Percentiles rank a stretch among this genome's conserved stretches.
Conservation (phyloP, 2,888 invertebrate species). For the Dynastes maya region DNA sequence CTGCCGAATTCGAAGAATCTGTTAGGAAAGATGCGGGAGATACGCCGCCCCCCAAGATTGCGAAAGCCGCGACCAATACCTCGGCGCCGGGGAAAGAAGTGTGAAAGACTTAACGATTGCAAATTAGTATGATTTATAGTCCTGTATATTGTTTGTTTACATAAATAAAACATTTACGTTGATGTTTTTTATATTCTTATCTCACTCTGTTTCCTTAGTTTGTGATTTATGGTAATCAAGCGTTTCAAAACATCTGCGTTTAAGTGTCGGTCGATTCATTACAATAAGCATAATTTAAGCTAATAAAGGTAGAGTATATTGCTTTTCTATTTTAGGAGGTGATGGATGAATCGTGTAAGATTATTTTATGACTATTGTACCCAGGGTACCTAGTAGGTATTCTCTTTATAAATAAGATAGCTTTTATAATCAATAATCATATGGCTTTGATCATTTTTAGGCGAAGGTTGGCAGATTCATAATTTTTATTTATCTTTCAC, state of each 20-base stretch:
- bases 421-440: too few relatives aligned
- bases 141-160: conserved; percentile 49
- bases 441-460: too few relatives aligned
- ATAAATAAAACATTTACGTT: conserved; percentile 29
- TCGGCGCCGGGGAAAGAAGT: conserved; percentile 21
- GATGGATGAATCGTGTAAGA: too few relatives aligned
- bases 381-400: too few relatives aligned
- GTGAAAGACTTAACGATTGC: background rate
- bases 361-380: too few relatives aligned
- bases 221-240: background rate
- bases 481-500: too few relatives aligned
- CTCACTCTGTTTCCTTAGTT: background rate
- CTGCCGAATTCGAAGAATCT: conserved; percentile 74
- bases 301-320: too few relatives aligned
- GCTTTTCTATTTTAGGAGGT: too few relatives aligned
- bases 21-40: conserved; percentile 64
- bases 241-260: background rate
- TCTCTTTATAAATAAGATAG: too few relatives aligned
- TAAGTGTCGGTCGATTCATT: too few relatives aligned
- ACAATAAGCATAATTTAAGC: too few relatives aligned
- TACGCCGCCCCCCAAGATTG: conserved; percentile 48
- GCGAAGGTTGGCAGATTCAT: too few relatives aligned
- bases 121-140: conserved; percentile 48
- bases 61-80: conserved; percentile 23
- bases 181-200: conserved; percentile 5